Percentiles rank a stretch among this genome's conserved stretches.
These are phyloP conservation scores for Rattus rattus DNA, from an alignment of 2,113 vertebrate species.

Conservation along the genomic window DNA sequence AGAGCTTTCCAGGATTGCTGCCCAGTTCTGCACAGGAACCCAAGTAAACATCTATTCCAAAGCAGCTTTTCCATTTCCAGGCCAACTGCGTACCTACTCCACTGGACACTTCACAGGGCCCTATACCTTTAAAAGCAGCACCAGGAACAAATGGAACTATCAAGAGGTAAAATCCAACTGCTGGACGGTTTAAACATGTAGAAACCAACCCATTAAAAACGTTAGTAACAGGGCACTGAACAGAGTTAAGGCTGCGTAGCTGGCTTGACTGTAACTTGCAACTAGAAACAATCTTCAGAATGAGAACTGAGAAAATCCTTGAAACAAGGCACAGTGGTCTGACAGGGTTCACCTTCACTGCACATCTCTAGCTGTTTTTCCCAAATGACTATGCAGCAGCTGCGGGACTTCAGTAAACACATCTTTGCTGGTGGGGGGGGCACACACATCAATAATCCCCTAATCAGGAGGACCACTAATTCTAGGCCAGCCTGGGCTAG, in stretches of 20 bases:
- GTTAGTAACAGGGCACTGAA: slow-evolving; percentile 68
- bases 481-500: background rate
- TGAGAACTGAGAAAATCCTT: slow-evolving; percentile 41
- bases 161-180: slow-evolving; percentile 69
- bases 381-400: background rate
- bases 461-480: background rate
- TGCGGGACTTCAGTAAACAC: slow-evolving; percentile 30
- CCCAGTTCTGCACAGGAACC: slow-evolving; percentile 72
- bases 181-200: slow-evolving; percentile 51
- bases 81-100: background rate
- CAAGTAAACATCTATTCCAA: slow-evolving; percentile 76
- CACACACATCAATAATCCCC: background rate
- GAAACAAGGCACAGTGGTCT: slow-evolving; percentile 42
- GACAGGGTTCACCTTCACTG: background rate
- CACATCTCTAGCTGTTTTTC: background rate
- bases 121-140: slow-evolving; percentile 59
- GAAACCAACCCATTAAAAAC: slow-evolving; percentile 57
- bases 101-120: slow-evolving; percentile 44
- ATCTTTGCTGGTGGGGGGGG: background rate
- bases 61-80: slow-evolving; percentile 78
- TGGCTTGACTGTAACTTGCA: background rate
- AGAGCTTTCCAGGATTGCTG: slow-evolving; percentile 75
- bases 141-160: slow-evolving; percentile 42
- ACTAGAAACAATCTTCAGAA: slow-evolving; percentile 12
- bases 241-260: slow-evolving; percentile 57